Evolutionary conservation across 2,888 invertebrate genomes (phyloP), one percentile per base, ranked within the genome.

Genomic region (Eremobia ochroleuca): DNA sequence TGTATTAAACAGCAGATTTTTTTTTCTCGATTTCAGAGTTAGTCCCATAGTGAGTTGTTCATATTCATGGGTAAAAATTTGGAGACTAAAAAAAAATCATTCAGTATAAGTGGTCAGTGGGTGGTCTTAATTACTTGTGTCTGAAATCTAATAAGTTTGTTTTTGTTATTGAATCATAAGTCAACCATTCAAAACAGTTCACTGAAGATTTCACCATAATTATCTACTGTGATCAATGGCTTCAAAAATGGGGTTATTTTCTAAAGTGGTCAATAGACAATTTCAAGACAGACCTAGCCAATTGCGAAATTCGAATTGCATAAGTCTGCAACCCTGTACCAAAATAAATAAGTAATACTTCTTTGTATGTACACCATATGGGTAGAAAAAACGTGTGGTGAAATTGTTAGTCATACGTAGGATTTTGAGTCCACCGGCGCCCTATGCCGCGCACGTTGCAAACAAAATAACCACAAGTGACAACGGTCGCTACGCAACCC

Each of bases 401-500:
- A 34, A 66, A 76, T 82, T 21, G 52, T 76, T 71, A 61, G 64
- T 82, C 64, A 70, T 59, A 55, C 61, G 52, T 65, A 15, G 25
- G 4, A 61, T 52, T 82, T 68, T 74, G 58, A 34, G 4, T 49
- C 21, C 55, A 28, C 4, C n/a, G 52, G 84, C 40, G 58, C 55
- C 82, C 31, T 62, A 61, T 21, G 76, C 64, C 49, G 74, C 81
- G 66, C 78, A 85, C 85, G 75, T 78, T 86, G 74, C 77, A 55
- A 78, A 64, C 64, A 75, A 49, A 59, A 55, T 65, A 80, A 67
- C 78, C 82, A 68, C 34, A n/a, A 58, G 34, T 71, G 65, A 66
- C 49, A n/a, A 61, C 65, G 67, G 81, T 77, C 78, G 69, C 86
- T 81, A 88, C 76, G 77, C 74, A 87, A 83, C 75, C 81, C 43